These are phyloP conservation scores for Micrasema minimum DNA, from an alignment of 1,140 invertebrate genomes.

Conservation along the genomic window DNA sequence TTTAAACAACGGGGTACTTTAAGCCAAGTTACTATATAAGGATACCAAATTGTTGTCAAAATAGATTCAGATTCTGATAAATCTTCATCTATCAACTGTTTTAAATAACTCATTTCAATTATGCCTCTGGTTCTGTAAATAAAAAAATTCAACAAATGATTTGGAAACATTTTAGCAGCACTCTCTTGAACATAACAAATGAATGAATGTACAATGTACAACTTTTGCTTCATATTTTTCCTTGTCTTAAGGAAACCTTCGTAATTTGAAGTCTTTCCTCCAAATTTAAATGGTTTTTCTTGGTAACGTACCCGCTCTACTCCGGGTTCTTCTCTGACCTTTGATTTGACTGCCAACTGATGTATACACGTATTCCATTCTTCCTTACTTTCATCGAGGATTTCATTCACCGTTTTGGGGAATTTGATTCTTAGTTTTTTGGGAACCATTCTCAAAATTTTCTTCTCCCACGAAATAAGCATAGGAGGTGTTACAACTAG, in stretches of 20 bases:
- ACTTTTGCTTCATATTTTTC: conserved; percentile 65
- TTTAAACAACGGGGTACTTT: conserved; percentile 62
- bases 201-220: conserved; percentile 72
- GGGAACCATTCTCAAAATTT: conserved; percentile 63
- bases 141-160: conserved; percentile 66
- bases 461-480: conserved; percentile 65
- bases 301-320: conserved; percentile 58
- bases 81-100: conserved; percentile 61
- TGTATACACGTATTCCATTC: conserved; percentile 66
- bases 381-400: conserved; percentile 64
- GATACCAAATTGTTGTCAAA: conserved; percentile 64
- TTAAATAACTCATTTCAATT: conserved; percentile 62
- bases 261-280: conserved; percentile 70
- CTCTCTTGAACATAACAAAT: conserved; percentile 70
- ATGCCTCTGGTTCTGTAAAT: conserved; percentile 64
- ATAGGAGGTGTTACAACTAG: conserved; percentile 62
- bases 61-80: conserved; percentile 63
- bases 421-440: conserved; percentile 60
- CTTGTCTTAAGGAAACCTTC: conserved; percentile 68
- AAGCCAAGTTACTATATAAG: conserved; percentile 60
- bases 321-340: conserved; percentile 63
- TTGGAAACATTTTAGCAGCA: conserved; percentile 67
- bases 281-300: conserved; percentile 67
- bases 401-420: conserved; percentile 58
- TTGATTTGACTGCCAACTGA: conserved; percentile 63